These are phyloP conservation scores for Beroe forskalii DNA, from an alignment of 37 sponge, comb jelly and placozoan genomes.

Conservation along the genomic window DNA sequence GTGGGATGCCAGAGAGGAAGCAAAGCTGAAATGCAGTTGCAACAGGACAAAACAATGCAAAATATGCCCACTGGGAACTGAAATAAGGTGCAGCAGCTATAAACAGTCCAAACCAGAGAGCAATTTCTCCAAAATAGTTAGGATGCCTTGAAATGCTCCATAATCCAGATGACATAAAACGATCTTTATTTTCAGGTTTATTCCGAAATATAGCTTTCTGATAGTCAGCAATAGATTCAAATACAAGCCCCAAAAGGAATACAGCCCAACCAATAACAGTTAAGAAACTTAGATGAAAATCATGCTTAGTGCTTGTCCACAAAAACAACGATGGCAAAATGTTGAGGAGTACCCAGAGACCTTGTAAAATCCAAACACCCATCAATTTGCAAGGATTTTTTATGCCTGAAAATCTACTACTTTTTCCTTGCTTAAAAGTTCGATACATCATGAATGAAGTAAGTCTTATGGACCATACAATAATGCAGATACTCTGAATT, in stretches of 20 bases:
- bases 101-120: constrained; percentile 89
- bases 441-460: constrained; percentile 83
- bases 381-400: constrained; percentile 76
- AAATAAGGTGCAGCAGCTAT: constrained; percentile 86
- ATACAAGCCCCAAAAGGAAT: constrained; percentile 76
- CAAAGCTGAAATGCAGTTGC: constrained; percentile 60
- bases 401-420: constrained; percentile 81
- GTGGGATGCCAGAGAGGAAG: constrained; percentile 69
- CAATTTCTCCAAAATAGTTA: constrained; percentile 96
- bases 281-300: constrained; percentile 56
- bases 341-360: constrained; percentile 81
- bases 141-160: constrained; percentile 89
- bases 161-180: constrained; percentile 81
- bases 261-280: constrained; percentile 87
- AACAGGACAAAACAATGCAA: constrained; percentile 67
- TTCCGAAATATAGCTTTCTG: constrained; percentile 84
- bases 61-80: constrained; percentile 65
- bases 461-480: constrained; percentile 80
- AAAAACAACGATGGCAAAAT: constrained; percentile 82
- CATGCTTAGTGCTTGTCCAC: constrained; percentile 70
- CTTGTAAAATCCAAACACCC: constrained; percentile 78
- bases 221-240: constrained; percentile 84
- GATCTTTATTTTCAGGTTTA: constrained; percentile 74
- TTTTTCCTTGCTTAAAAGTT: constrained; percentile 73
- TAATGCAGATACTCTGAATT: constrained; percentile 78